phyloP scores from a whole-genome alignment of 2,888 invertebrate genomes.

The Cheilosia impressa region DNA sequence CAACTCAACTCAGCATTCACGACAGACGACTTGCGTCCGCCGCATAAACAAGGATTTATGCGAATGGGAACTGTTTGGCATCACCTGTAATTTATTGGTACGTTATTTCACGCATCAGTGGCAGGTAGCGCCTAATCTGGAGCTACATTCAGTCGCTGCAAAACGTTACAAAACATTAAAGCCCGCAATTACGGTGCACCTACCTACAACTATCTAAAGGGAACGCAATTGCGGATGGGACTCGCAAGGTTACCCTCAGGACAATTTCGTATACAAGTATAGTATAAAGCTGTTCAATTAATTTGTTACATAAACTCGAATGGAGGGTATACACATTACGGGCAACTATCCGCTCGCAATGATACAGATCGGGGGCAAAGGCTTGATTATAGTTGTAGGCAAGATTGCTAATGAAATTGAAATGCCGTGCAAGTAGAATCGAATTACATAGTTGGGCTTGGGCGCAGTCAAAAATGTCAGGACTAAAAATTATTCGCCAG shows the following conservation, averaged over 20 bases:
- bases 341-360: slow-evolving; percentile 42
- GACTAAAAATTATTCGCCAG: slow-evolving; percentile 30
- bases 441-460: slow-evolving; percentile 18
- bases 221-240: slow-evolving; percentile 37
- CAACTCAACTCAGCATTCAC: slow-evolving; percentile 41
- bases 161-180: slow-evolving; percentile 45
- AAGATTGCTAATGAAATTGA: slow-evolving; percentile 61
- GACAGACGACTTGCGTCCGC: slow-evolving; percentile 72
- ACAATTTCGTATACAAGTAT: slow-evolving; percentile 16
- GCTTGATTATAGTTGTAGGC: slow-evolving; percentile 54
- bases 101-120: slow-evolving; percentile 70
- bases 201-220: slow-evolving; percentile 40
- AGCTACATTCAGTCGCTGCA: slow-evolving; percentile 27
- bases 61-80: slow-evolving; percentile 74
- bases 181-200: slow-evolving; percentile 61
- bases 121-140: slow-evolving; percentile 69
- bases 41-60: slow-evolving; percentile 70
- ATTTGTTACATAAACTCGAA: slow-evolving; percentile 53
- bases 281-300: slow-evolving; percentile 61
- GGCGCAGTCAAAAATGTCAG: slow-evolving; percentile 30
- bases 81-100: slow-evolving; percentile 73
- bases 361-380: slow-evolving; percentile 53
- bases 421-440: slow-evolving; percentile 46
- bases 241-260: slow-evolving; percentile 48
- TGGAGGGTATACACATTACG: slow-evolving; percentile 19